Conservation (phyloP, 2,113 vertebrate species). For the Eublepharis macularius region DNA sequence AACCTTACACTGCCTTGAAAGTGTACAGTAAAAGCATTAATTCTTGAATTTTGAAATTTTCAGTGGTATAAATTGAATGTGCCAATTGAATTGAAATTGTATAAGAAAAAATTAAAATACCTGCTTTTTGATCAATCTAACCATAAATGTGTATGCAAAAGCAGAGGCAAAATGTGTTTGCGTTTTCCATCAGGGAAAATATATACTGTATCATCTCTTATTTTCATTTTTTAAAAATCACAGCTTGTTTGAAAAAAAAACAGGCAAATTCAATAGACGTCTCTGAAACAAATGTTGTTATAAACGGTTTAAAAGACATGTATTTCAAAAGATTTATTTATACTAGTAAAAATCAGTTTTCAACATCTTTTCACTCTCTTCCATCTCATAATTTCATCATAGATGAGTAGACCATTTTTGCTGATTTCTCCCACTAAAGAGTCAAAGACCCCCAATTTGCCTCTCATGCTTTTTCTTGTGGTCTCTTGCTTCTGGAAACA, state of each 20-base stretch:
- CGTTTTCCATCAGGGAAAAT: neutral
- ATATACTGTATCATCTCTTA: accelerated
- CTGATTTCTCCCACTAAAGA: too few relatives aligned
- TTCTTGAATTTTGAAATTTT: neutral
- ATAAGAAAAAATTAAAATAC: neutral
- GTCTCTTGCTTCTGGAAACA: too few relatives aligned
- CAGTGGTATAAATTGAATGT: neutral
- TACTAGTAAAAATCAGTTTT: neutral
- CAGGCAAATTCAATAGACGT: neutral
- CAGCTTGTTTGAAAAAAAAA: neutral
- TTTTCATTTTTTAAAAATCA: neutral
- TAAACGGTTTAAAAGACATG: neutral
- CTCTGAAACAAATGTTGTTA: neutral
- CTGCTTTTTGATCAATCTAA: neutral
- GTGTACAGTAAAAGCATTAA: neutral
- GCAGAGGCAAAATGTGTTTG: neutral
- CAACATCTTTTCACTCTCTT: conserved; percentile 7
- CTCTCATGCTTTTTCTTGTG: too few relatives aligned
- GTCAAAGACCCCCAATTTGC: too few relatives aligned
- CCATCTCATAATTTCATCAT: neutral
- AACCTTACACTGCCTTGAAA: neutral
- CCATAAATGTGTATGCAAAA: neutral
- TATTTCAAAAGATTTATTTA: neutral
- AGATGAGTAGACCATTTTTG: too few relatives aligned
- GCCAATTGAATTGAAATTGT: neutral